Percentiles rank a stretch among this genome's conserved stretches.
Evolutionary conservation across 2,113 vertebrate species (phyloP).

Genomic region (Laticauda colubrina): DNA sequence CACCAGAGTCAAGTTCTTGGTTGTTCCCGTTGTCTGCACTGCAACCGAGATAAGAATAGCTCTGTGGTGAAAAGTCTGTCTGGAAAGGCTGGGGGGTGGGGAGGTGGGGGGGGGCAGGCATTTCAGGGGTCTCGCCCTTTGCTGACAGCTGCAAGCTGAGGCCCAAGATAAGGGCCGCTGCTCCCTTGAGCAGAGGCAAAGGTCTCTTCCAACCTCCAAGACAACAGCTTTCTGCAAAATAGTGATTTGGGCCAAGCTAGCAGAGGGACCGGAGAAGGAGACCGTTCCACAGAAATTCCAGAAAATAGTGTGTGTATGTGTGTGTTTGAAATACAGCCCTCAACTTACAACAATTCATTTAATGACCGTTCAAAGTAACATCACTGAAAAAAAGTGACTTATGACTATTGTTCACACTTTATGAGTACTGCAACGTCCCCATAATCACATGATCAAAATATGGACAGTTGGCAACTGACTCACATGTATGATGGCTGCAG

Average conservation of each 20-base stretch:
- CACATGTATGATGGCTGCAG: background rate
- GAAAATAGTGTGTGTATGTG: background rate
- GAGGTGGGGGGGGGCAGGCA: background rate
- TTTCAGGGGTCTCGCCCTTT: background rate
- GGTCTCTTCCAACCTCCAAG: background rate
- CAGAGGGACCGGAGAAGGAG: background rate
- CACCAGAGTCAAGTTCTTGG: background rate
- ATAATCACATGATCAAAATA: background rate
- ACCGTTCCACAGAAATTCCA: background rate
- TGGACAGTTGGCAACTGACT: background rate
- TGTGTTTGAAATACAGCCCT: background rate
- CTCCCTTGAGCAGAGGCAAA: background rate
- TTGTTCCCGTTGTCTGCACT: background rate
- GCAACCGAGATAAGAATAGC: slow-evolving; percentile 7
- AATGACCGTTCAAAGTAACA: background rate
- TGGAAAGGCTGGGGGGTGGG: background rate
- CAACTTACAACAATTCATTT: background rate
- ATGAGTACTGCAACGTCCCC: background rate
- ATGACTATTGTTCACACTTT: background rate
- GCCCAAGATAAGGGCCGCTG: background rate
- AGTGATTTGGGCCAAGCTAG: background rate
- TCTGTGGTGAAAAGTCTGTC: background rate
- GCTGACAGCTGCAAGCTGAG: slow-evolving; percentile 11
- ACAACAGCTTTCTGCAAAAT: background rate
- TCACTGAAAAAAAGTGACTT: background rate